phyloP scores from a whole-genome alignment of 2,888 invertebrate species.

The Dynastes grantii region DNA sequence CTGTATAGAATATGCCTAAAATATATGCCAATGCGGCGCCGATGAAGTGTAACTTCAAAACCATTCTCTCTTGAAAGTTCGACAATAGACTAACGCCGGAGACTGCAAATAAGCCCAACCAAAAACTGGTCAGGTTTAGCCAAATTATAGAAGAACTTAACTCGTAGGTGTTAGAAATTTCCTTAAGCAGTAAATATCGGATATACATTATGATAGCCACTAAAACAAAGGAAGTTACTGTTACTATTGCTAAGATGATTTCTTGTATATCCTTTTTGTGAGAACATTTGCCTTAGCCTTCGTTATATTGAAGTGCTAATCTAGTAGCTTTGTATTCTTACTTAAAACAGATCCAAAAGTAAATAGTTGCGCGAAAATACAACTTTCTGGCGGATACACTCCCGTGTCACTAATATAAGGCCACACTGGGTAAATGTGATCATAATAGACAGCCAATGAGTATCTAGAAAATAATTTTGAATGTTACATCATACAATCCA shows the following conservation, averaged over 20 bases:
- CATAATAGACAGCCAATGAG: constrained; percentile 75
- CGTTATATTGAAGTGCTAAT: too few species aligned
- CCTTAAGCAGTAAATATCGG: constrained; percentile 53
- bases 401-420: constrained; percentile 83
- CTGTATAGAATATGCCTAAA: constrained; percentile 51
- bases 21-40: constrained; percentile 54
- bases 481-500: constrained; percentile 52
- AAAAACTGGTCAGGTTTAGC: constrained; percentile 34
- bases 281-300: too few species aligned
- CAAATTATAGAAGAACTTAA: constrained; percentile 7
- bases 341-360: constrained; percentile 72
- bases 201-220: constrained; percentile 52
- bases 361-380: constrained; percentile 81
- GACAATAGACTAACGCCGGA: constrained; percentile 55
- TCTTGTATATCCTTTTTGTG: background rate
- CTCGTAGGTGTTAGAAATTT: background rate
- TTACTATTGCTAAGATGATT: background rate
- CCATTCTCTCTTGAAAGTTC: constrained; percentile 55
- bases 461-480: constrained; percentile 72
- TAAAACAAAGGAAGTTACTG: constrained; percentile 37
- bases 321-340: constrained; percentile 45
- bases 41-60: constrained; percentile 53
- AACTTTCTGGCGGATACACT: constrained; percentile 81
- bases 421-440: constrained; percentile 77
- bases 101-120: constrained; percentile 53